Conservation (phyloP, 2,797 vertebrate species). For the Halcyon chelicuti region DNA sequence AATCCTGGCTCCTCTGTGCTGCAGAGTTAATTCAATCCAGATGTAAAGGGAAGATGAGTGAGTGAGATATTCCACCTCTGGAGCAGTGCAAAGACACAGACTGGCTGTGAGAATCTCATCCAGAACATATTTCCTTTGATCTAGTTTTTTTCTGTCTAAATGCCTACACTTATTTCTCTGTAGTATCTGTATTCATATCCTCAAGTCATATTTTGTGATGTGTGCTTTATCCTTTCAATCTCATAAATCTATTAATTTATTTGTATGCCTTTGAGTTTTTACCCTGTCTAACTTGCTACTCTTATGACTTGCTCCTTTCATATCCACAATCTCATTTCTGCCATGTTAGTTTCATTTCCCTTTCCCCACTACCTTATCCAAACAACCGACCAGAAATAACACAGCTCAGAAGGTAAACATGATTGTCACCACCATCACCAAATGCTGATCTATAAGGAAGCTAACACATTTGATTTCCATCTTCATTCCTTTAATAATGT, state of each 20-base stretch:
- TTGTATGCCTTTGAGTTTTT: not conserved
- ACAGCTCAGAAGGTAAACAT: not conserved
- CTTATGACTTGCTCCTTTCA: not conserved
- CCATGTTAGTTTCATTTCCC: not conserved
- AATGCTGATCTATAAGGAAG: not conserved
- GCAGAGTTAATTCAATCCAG: not conserved
- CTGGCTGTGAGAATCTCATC: not conserved
- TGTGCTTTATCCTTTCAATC: not conserved
- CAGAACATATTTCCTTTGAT: not conserved
- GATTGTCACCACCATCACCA: not conserved
- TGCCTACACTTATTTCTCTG: not conserved
- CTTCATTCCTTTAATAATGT: not conserved
- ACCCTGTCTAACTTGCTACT: not conserved
- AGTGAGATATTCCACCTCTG: not conserved
- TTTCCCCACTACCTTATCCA: not conserved
- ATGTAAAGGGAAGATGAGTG: not conserved
- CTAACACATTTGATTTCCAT: not conserved
- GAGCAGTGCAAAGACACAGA: not conserved
- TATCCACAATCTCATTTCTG: not conserved
- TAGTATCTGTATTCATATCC: not conserved
- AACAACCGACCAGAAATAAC: not conserved
- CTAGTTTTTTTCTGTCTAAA: not conserved
- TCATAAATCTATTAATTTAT: not conserved
- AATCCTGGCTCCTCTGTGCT: not conserved
- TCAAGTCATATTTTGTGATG: not conserved